A percentile compares a stretch with the other conserved stretches of the same genome.
Evolutionary conservation across 2,888 invertebrate genomes (phyloP).

Genomic region (Abrostola triplasia): DNA sequence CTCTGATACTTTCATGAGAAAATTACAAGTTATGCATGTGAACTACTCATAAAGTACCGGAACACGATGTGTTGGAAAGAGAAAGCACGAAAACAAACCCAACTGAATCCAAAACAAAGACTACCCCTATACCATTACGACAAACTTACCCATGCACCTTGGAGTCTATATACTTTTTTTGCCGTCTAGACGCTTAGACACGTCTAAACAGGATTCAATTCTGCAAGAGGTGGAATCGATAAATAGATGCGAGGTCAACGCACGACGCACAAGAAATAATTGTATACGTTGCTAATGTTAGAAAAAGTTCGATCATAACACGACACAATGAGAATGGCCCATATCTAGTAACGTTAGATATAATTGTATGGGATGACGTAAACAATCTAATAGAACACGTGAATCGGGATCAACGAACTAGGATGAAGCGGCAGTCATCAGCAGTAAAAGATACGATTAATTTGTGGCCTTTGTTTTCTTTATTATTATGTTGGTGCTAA

Average conservation of each 20-base stretch:
- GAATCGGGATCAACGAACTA: constrained; percentile 47
- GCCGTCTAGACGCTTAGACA: constrained; percentile 79
- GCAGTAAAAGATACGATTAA: constrained; percentile 24
- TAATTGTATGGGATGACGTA: constrained; percentile 50
- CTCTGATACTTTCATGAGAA: too few species aligned
- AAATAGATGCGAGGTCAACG: constrained; percentile 76
- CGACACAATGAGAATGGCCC: constrained; percentile 46
- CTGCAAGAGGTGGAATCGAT: constrained; percentile 72
- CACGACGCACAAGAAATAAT: constrained; percentile 47
- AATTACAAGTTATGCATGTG: neutral
- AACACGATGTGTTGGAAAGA: constrained; percentile 23
- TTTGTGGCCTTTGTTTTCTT: constrained; percentile 16
- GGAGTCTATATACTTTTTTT: constrained; percentile 51
- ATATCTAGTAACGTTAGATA: constrained; percentile 36
- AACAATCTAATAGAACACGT: constrained; percentile 39
- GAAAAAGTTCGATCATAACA: constrained; percentile 30
- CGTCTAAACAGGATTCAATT: constrained; percentile 73
- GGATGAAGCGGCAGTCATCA: constrained; percentile 16
- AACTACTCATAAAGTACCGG: constrained; percentile 15
- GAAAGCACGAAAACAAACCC: constrained; percentile 43
- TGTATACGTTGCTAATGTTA: constrained; percentile 5
- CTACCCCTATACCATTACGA: constrained; percentile 12
- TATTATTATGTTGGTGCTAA: neutral
- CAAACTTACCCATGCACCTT: constrained; percentile 22
- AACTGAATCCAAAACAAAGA: constrained; percentile 17